Percentiles rank a stretch among this genome's conserved stretches.
phyloP scores from a whole-genome alignment of 2,888 invertebrate genomes.

The Xestoiulus laeticollis region DNA sequence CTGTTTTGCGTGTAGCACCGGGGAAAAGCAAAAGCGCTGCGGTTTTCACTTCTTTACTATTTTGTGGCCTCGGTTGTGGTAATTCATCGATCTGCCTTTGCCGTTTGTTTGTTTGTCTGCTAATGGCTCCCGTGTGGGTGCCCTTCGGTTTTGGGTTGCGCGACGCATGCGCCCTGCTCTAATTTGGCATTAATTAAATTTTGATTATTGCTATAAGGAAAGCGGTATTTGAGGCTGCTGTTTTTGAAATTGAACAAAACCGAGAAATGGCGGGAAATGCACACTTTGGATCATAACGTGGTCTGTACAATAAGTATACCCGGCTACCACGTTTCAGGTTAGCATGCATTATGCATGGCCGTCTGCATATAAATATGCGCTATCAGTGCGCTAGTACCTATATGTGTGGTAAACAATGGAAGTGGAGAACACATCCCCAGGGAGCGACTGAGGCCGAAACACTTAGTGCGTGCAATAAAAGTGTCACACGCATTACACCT shows the following conservation, averaged over 20 bases:
- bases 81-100: slow-evolving; percentile 38
- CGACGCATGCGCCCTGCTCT: background rate
- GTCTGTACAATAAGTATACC: too few species aligned
- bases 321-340: background rate
- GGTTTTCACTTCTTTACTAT: slow-evolving; percentile 30
- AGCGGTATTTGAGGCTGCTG: background rate
- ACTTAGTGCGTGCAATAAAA: slow-evolving; percentile 7
- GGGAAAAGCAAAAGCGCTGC: background rate
- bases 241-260: slow-evolving; percentile 8
- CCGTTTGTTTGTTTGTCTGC: slow-evolving; percentile 43
- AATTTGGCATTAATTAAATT: slow-evolving; percentile 25
- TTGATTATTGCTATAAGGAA: slow-evolving; percentile 16
- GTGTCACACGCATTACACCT: slow-evolving; percentile 42
- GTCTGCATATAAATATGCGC: background rate
- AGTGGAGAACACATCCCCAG: slow-evolving; percentile 38
- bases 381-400: background rate
- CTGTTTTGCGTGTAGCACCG: background rate
- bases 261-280: background rate
- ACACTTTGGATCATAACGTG: background rate
- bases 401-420: background rate
- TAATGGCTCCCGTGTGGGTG: slow-evolving; percentile 38
- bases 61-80: slow-evolving; percentile 36
- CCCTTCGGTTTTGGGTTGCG: background rate
- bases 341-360: background rate
- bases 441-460: slow-evolving; percentile 47